phyloP scores from a whole-genome alignment of 1,140 invertebrate genomes.

The Apis florea region DNA sequence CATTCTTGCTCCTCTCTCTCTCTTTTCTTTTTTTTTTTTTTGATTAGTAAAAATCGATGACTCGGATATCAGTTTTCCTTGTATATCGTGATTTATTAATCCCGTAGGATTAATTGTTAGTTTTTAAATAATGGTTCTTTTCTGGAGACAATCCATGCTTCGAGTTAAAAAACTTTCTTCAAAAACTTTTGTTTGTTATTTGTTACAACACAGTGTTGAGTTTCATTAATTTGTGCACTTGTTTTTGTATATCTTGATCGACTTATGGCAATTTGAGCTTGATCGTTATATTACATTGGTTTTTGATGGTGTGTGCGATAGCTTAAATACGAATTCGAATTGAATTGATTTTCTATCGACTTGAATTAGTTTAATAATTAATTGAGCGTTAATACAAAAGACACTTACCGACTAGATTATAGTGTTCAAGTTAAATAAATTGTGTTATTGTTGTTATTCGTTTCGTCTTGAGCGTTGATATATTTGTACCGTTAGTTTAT shows the following conservation, averaged over 20 bases:
- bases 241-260: background rate
- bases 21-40: background rate
- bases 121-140: background rate
- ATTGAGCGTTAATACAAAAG: background rate
- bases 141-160: background rate
- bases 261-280: background rate
- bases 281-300: background rate
- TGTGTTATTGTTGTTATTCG: background rate
- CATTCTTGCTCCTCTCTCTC: background rate
- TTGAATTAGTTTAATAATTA: background rate
- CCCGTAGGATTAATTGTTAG: background rate
- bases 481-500: background rate
- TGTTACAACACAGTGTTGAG: background rate
- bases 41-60: background rate
- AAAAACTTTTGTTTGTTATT: background rate
- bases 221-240: background rate
- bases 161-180: background rate
- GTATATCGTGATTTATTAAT: too few species aligned
- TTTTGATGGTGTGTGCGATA: background rate
- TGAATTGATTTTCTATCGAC: background rate
- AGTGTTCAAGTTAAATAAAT: background rate
- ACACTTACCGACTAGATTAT: background rate
- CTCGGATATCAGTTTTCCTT: background rate
- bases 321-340: background rate
- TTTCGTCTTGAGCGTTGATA: background rate